These are phyloP conservation scores for Limnephilus auricula DNA, from an alignment of 2,888 invertebrate species.

Conservation along the genomic window DNA sequence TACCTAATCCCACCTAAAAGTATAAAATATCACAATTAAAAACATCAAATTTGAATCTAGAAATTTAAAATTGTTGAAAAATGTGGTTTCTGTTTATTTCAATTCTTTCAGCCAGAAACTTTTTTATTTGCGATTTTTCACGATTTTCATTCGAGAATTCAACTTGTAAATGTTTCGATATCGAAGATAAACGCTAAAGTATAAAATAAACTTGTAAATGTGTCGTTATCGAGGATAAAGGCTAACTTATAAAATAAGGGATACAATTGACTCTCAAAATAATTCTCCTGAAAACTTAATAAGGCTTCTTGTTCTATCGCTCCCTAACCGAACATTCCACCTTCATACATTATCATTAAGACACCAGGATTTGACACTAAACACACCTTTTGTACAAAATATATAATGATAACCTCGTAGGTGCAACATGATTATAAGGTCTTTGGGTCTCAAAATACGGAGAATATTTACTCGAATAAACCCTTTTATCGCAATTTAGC, in stretches of 20 bases:
- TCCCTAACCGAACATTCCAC: background rate
- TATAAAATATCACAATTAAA: background rate
- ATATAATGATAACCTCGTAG: background rate
- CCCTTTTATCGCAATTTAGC: background rate
- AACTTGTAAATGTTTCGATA: background rate
- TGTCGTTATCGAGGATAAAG: background rate
- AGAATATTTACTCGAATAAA: background rate
- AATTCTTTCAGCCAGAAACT: background rate
- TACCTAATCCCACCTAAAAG: background rate
- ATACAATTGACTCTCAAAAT: background rate
- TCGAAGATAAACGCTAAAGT: background rate
- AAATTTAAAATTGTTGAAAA: background rate
- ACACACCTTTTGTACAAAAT: background rate
- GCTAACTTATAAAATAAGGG: background rate
- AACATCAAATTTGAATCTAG: background rate
- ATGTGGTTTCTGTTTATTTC: background rate
- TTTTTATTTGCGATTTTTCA: background rate
- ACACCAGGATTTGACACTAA: background rate
- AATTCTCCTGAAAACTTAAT: background rate
- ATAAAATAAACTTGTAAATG: background rate
- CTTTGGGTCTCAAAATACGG: background rate
- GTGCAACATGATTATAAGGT: background rate
- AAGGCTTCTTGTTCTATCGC: background rate
- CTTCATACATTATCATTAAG: background rate
- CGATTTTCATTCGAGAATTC: background rate